Evolutionary conservation across 2,888 invertebrate species (phyloP).

Genomic region (Ectobius pallidus): DNA sequence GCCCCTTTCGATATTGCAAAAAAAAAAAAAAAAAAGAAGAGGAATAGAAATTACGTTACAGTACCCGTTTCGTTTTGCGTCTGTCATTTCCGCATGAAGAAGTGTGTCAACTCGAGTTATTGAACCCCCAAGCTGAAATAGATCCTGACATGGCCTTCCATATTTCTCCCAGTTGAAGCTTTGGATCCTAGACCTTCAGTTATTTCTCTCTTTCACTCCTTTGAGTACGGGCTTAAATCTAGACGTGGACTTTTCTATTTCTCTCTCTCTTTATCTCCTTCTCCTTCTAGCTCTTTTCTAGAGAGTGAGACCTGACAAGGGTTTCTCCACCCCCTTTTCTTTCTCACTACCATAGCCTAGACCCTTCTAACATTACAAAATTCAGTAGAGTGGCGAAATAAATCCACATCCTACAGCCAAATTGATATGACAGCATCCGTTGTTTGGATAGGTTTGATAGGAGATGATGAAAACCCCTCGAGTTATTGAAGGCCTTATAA

Average conservation of each 20-base stretch:
- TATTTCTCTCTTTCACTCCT: no score
- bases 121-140: conserved; percentile 5
- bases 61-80: background rate
- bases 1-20: background rate
- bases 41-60: background rate
- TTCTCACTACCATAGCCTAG: background rate
- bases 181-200: no score
- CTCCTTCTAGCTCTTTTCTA: no score
- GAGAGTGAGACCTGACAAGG: background rate
- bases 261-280: no score
- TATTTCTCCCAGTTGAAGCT: background rate
- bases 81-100: conserved; percentile 8
- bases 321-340: background rate
- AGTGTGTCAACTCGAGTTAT: conserved; percentile 17
- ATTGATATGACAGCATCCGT: conserved; percentile 5
- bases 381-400: conserved; percentile 17
- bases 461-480: background rate
- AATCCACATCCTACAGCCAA: conserved; percentile 19
- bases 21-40: background rate
- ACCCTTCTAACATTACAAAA: conserved; percentile 11
- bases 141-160: conserved; percentile 12
- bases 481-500: background rate
- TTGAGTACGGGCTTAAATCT: no score
- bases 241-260: no score
- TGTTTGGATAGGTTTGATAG: conserved; percentile 5